phyloP scores from a whole-genome alignment of 2,113 vertebrate genomes.

The Tympanuchus pallidicinctus region DNA sequence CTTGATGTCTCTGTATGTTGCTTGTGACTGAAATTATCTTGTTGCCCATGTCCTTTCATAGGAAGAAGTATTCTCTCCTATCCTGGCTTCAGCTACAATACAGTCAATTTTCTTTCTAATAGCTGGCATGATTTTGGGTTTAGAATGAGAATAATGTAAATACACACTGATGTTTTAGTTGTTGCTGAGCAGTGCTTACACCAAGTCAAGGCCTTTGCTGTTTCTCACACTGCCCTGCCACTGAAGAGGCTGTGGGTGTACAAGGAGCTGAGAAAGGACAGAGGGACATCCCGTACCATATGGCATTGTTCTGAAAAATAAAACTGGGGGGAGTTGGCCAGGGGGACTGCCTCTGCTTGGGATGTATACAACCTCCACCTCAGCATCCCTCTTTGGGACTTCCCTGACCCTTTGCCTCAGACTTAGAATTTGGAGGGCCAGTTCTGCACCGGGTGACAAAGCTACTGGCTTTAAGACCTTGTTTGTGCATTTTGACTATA shows the following conservation, averaged over 20 bases:
- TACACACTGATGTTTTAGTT: not conserved
- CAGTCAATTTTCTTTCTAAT: not conserved
- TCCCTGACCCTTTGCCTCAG: not conserved
- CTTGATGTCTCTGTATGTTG: not conserved
- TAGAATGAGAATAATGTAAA: not conserved
- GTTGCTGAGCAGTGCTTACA: not conserved
- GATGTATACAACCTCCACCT: not conserved
- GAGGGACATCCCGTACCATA: not conserved
- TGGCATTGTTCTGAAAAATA: not conserved
- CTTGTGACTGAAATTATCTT: not conserved
- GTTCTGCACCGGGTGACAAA: not conserved
- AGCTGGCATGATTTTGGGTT: not conserved
- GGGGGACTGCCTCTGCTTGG: not conserved
- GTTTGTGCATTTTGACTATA: constrained; percentile 37
- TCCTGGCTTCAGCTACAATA: not conserved
- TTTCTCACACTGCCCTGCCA: not conserved
- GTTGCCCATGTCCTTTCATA: not conserved
- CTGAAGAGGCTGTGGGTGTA: not conserved
- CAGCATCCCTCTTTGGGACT: not conserved
- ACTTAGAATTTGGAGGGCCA: not conserved
- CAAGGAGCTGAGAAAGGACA: not conserved
- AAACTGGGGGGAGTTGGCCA: not conserved
- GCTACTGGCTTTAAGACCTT: constrained; percentile 19
- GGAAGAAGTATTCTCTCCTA: not conserved
- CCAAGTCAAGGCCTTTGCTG: not conserved